Percentiles rank a stretch among this genome's conserved stretches.
Conservation (phyloP, 2,113 vertebrate species). For the Sceloporus undulatus region DNA sequence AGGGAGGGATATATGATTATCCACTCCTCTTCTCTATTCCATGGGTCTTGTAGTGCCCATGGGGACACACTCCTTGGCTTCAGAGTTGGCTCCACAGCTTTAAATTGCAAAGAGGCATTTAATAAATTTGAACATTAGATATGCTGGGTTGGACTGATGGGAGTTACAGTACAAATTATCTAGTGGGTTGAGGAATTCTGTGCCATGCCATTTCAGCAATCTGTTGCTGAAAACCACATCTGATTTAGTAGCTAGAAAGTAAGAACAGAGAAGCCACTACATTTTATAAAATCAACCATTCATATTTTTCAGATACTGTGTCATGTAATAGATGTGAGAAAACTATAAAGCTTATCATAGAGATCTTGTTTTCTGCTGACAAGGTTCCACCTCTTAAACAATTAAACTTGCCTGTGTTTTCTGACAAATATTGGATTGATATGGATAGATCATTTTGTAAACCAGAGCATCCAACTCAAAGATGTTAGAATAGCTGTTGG, state of each 20-base stretch:
- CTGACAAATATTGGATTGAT: constrained; percentile 11
- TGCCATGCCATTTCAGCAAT: neutral
- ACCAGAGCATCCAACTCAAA: constrained; percentile 6
- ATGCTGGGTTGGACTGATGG: neutral
- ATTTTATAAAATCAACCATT: neutral
- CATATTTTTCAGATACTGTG: neutral
- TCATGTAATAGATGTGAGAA: neutral
- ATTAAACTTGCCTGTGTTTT: constrained; percentile 2
- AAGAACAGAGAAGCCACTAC: neutral
- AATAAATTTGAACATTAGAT: neutral
- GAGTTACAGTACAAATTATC: neutral
- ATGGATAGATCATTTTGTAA: neutral
- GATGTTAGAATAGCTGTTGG: constrained; percentile 35
- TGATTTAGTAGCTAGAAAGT: neutral
- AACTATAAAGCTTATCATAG: neutral
- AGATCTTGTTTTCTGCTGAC: constrained; percentile 35
- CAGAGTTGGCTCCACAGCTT: neutral
- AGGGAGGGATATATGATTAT: too few species aligned
- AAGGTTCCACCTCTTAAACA: constrained; percentile 5
- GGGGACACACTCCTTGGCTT: neutral
- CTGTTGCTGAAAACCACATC: neutral
- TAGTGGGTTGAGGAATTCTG: neutral
- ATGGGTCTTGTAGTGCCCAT: neutral
- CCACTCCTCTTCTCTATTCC: too few species aligned
- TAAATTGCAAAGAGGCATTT: neutral